Conservation (phyloP, 2,888 invertebrate species). For the Apamea sordens region DNA sequence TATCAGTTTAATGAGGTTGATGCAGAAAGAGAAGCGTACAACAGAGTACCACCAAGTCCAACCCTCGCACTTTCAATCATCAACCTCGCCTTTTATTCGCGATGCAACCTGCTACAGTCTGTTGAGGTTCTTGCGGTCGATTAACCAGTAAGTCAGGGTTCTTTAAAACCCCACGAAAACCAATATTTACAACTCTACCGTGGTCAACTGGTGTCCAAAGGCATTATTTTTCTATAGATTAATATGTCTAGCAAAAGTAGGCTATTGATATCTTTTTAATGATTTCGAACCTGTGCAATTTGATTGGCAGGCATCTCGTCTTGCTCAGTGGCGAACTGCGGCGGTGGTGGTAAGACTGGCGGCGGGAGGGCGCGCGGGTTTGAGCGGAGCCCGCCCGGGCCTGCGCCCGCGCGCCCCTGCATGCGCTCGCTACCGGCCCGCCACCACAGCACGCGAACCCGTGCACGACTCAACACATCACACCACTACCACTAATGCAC, state of each 20-base stretch:
- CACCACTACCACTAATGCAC: slow-evolving; percentile 66
- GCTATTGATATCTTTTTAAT: slow-evolving; percentile 15
- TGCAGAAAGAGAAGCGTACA: slow-evolving; percentile 3
- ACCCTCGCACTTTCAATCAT: slow-evolving; percentile 22
- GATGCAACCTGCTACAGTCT: not conserved
- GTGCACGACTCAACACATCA: slow-evolving; percentile 63
- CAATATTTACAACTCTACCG: not conserved
- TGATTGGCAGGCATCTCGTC: slow-evolving; percentile 89
- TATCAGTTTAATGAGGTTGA: slow-evolving; percentile 7
- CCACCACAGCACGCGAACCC: slow-evolving; percentile 74
- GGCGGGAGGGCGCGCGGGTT: slow-evolving; percentile 88
- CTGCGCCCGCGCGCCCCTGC: slow-evolving; percentile 89
- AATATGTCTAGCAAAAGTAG: not conserved
- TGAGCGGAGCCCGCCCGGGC: slow-evolving; percentile 88
- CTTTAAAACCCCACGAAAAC: not conserved
- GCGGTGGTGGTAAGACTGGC: slow-evolving; percentile 87
- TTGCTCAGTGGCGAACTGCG: slow-evolving; percentile 86
- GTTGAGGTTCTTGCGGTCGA: not conserved
- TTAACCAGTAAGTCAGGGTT: not conserved
- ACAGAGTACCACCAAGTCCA: slow-evolving; percentile 13
- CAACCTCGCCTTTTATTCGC: not conserved
- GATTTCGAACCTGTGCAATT: slow-evolving; percentile 85
- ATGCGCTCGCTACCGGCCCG: slow-evolving; percentile 85
- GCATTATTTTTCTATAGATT: not conserved
- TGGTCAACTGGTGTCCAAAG: not conserved